A percentile compares a stretch with the other conserved stretches of the same genome.
Evolutionary conservation across 2,888 invertebrate species (phyloP).

Genomic region (Tupiocoris notatus): DNA sequence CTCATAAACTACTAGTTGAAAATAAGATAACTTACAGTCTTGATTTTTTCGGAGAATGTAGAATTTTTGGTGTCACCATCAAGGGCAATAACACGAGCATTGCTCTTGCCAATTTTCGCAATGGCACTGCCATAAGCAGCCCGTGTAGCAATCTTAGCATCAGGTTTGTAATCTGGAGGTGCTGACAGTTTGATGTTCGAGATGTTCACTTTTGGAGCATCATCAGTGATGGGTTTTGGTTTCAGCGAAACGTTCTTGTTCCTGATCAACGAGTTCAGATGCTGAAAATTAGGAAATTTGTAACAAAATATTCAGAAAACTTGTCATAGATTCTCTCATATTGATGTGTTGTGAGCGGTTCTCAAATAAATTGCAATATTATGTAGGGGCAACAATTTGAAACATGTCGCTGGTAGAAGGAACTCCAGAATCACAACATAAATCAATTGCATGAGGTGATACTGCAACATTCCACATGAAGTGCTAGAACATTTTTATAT

Average conservation of each 20-base stretch:
- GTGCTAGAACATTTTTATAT: too few species aligned
- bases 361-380: too few species aligned
- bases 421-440: too few species aligned
- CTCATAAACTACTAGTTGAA: too few species aligned
- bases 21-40: conserved; percentile 60
- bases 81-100: conserved; percentile 80
- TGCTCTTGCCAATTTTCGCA: conserved; percentile 74
- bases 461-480: too few species aligned
- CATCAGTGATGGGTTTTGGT: conserved; percentile 62
- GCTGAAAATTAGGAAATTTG: too few species aligned
- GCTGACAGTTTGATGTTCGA: conserved; percentile 69
- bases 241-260: conserved; percentile 63
- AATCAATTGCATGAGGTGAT: too few species aligned
- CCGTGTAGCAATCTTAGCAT: conserved; percentile 81
- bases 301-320: too few species aligned
- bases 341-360: too few species aligned
- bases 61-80: conserved; percentile 99
- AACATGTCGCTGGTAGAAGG: too few species aligned
- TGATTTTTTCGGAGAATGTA: conserved; percentile 91
- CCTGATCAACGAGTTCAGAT: conserved; percentile 66
- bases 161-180: conserved; percentile 78
- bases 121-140: conserved; percentile 92
- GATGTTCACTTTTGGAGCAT: conserved; percentile 73
- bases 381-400: too few species aligned
- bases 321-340: too few species aligned